A percentile compares a stretch with the other conserved stretches of the same genome.
Evolutionary conservation across 2,113 vertebrate species (phyloP).

Genomic region (Tretioscincus oriximinensis): DNA sequence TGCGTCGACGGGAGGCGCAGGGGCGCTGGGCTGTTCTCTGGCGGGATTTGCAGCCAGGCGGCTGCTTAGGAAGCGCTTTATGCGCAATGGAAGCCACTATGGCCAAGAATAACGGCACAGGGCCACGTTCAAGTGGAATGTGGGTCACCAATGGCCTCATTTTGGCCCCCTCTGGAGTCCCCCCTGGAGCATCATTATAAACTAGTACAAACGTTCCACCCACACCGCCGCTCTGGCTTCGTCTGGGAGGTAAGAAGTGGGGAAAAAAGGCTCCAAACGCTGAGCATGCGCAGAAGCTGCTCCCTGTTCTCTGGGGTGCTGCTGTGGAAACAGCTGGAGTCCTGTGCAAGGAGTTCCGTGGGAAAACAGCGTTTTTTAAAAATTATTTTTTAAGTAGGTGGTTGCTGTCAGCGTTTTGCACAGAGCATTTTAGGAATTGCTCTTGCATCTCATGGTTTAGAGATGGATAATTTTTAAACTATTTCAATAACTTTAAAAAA

Average conservation of each 20-base stretch:
- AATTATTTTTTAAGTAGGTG: no score
- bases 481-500: no score
- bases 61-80: neutral
- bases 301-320: neutral
- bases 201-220: neutral
- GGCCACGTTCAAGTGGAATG: neutral
- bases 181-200: neutral
- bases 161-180: no score
- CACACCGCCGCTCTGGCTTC: neutral
- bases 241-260: no score
- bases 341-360: no score
- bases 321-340: neutral
- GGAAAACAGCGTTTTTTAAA: no score
- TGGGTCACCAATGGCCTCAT: neutral
- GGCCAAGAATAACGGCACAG: neutral
- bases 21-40: neutral
- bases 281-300: neutral
- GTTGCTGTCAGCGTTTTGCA: no score
- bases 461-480: no score
- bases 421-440: no score
- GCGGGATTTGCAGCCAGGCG: neutral
- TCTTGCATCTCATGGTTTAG: no score
- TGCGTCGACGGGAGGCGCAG: no score
- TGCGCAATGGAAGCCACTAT: neutral
- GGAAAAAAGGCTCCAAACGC: neutral